These are phyloP conservation scores for Leucosticte australis DNA, from an alignment of 2,113 vertebrate genomes.

Conservation along the genomic window DNA sequence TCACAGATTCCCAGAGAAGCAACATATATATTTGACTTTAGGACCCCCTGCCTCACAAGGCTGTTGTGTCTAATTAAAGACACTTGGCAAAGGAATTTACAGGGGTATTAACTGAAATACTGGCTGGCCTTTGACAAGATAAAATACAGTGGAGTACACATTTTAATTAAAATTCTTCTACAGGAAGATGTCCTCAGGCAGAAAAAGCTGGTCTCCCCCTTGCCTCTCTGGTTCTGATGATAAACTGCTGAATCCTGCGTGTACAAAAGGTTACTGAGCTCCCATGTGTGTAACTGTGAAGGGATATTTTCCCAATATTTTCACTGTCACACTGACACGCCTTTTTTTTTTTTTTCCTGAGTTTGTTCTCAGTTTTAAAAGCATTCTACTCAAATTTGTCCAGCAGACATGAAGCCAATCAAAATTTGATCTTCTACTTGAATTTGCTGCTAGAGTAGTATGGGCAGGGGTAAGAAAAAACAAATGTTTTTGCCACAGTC, in stretches of 20 bases:
- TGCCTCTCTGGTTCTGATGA: background rate
- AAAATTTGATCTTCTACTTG: background rate
- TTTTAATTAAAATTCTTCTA: slow-evolving; percentile 43
- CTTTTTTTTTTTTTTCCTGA: background rate
- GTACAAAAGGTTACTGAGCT: background rate
- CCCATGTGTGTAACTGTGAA: background rate
- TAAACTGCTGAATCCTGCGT: background rate
- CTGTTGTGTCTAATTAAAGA: slow-evolving; percentile 20
- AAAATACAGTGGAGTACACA: background rate
- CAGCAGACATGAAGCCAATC: background rate
- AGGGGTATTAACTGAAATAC: slow-evolving; percentile 8
- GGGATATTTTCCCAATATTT: background rate
- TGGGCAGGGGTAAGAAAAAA: background rate
- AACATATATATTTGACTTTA: background rate
- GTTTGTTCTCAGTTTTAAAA: background rate
- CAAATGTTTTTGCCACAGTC: background rate
- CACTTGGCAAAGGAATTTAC: slow-evolving; percentile 11
- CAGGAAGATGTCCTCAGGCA: slow-evolving; percentile 18
- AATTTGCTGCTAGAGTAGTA: background rate
- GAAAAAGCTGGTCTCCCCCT: background rate
- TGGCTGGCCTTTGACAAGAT: background rate
- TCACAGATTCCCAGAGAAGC: background rate
- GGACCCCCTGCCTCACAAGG: background rate
- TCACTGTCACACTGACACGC: background rate
- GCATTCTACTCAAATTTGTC: background rate